Conservation (phyloP, 2,888 invertebrate species). For the Cylloceria caligata region DNA sequence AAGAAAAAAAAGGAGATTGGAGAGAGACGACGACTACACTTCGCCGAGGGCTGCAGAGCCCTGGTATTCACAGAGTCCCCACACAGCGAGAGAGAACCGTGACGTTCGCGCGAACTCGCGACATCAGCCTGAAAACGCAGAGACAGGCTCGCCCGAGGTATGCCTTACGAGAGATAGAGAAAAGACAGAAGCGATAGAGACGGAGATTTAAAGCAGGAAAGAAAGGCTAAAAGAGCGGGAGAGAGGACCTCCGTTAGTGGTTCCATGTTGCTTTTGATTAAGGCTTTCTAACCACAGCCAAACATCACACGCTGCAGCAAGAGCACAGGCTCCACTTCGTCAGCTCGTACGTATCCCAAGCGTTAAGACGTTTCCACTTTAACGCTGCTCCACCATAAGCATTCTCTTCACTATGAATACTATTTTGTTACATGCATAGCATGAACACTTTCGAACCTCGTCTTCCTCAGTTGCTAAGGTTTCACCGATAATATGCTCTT, state of each 20-base stretch:
- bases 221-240: conserved; percentile 40
- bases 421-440: no score
- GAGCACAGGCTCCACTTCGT: conserved; percentile 30
- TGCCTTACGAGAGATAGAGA: conserved; percentile 33
- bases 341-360: conserved; percentile 35
- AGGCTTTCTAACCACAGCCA: conserved; percentile 81
- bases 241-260: background rate
- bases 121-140: conserved; percentile 54
- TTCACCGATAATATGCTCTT: background rate
- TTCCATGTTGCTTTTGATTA: conserved; percentile 69
- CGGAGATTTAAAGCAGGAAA: background rate
- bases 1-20: conserved; percentile 1
- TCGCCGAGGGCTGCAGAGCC: background rate
- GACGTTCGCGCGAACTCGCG: conserved; percentile 38
- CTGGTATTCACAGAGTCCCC: conserved; percentile 23
- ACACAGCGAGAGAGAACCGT: conserved; percentile 31
- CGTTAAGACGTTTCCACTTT: background rate
- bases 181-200: background rate
- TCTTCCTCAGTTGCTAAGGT: background rate
- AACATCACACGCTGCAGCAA: conserved; percentile 19
- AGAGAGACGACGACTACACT: conserved; percentile 7
- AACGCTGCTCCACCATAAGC: background rate
- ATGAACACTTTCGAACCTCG: background rate
- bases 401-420: background rate
- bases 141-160: conserved; percentile 21